Percentiles rank a stretch among this genome's conserved stretches.
Conservation (phyloP, 2,113 vertebrate species). For the Merops nubicus region DNA sequence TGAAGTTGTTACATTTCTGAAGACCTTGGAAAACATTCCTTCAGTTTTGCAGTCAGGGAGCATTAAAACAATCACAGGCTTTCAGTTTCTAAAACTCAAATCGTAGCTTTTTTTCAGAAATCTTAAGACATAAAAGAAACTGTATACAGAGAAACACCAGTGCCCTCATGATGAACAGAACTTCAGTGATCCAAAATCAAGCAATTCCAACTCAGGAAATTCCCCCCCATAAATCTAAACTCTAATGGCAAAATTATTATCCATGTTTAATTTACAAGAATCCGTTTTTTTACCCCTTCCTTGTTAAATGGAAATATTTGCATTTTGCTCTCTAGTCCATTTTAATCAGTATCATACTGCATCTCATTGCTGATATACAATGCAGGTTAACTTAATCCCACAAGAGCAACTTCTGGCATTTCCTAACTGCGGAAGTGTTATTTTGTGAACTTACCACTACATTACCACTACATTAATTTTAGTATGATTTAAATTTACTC, state of each 20-base stretch:
- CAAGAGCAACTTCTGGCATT: background rate
- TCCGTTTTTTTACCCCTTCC: background rate
- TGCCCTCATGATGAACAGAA: rapidly evolving
- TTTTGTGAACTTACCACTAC: background rate
- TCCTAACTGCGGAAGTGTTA: background rate
- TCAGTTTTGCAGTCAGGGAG: background rate
- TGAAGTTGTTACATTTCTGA: background rate
- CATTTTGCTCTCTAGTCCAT: background rate
- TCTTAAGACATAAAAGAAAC: background rate
- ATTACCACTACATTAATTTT: background rate
- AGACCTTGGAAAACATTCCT: background rate
- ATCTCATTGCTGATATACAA: background rate
- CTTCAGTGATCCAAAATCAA: background rate
- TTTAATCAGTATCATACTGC: background rate
- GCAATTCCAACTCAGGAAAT: background rate
- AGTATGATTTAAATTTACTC: background rate
- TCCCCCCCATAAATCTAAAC: background rate
- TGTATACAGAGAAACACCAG: background rate
- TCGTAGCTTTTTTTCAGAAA: background rate
- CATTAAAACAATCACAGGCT: background rate
- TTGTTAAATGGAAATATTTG: background rate
- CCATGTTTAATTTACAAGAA: background rate
- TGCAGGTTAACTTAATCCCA: background rate
- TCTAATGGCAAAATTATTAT: background rate
- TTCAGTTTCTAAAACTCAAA: background rate